phyloP scores from a whole-genome alignment of 2,888 invertebrate species.

The Metopia argyrocephala region DNA sequence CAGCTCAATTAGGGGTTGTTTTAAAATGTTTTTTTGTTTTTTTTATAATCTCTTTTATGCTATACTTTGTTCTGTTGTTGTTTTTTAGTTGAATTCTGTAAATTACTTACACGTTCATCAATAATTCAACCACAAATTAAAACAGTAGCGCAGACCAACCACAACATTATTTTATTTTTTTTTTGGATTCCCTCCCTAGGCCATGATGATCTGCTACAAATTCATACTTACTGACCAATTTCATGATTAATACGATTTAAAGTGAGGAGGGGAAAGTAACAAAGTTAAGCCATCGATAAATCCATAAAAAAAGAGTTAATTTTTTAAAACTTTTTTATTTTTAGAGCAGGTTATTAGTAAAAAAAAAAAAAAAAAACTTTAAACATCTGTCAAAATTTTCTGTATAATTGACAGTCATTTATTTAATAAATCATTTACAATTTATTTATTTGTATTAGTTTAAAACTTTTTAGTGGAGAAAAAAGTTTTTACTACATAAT shows the following conservation, averaged over 20 bases:
- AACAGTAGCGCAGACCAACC: slow-evolving; percentile 52
- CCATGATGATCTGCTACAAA: slow-evolving; percentile 26
- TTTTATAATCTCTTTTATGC: not conserved
- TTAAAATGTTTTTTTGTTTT: not conserved
- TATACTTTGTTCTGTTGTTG: slow-evolving; percentile 2
- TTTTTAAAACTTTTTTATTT: slow-evolving; percentile 18
- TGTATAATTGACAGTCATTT: slow-evolving; percentile 38
- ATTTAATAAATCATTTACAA: not conserved
- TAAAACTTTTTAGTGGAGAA: not conserved
- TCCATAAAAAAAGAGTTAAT: slow-evolving; percentile 16
- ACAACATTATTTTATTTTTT: slow-evolving; percentile 23
- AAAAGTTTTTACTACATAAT: too few species aligned
- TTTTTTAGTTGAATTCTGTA: not conserved
- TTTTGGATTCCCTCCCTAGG: not conserved
- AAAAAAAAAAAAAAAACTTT: not conserved
- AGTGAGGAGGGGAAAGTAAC: not conserved
- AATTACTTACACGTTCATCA: slow-evolving; percentile 42
- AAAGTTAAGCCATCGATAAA: not conserved
- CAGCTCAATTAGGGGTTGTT: slow-evolving; percentile 51
- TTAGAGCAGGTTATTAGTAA: not conserved
- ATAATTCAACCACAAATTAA: slow-evolving; percentile 60
- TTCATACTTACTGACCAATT: slow-evolving; percentile 25
- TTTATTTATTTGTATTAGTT: not conserved
- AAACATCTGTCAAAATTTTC: slow-evolving; percentile 44
- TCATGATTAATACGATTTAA: slow-evolving; percentile 34